phyloP scores from a whole-genome alignment of 2,797 vertebrate genomes.

The Hemitrygon akajei region DNA sequence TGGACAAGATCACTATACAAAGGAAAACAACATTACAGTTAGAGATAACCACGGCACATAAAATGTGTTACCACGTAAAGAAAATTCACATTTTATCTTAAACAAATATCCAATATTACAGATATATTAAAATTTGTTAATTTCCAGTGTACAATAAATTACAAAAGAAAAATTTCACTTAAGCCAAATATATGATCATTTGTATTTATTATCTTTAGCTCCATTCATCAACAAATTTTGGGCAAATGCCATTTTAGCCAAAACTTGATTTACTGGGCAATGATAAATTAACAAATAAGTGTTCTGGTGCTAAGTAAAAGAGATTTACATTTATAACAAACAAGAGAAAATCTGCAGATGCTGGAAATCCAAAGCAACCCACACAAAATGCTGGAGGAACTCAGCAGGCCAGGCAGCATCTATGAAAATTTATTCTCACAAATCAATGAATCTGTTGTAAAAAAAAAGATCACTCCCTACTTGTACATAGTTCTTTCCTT shows the following conservation, averaged over 20 bases:
- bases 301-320: not conserved
- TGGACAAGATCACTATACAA: not conserved
- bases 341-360: too few relatives aligned
- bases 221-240: not conserved
- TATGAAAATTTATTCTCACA: too few relatives aligned
- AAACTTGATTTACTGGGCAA: not conserved
- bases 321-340: not conserved
- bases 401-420: too few relatives aligned
- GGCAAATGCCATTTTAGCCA: not conserved
- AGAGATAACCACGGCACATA: not conserved
- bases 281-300: not conserved
- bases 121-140: not conserved
- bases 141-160: not conserved
- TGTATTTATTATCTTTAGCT: not conserved
- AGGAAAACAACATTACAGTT: not conserved
- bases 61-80: not conserved
- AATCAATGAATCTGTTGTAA: too few relatives aligned
- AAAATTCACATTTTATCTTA: not conserved
- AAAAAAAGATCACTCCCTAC: too few relatives aligned
- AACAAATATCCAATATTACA: not conserved
- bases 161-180: not conserved
- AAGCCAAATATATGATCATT: not conserved
- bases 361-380: too few relatives aligned
- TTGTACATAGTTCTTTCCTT: too few relatives aligned
- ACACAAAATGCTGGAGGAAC: too few relatives aligned